phyloP scores from a whole-genome alignment of 2,113 vertebrate species.

The Panthera tigris region DNA sequence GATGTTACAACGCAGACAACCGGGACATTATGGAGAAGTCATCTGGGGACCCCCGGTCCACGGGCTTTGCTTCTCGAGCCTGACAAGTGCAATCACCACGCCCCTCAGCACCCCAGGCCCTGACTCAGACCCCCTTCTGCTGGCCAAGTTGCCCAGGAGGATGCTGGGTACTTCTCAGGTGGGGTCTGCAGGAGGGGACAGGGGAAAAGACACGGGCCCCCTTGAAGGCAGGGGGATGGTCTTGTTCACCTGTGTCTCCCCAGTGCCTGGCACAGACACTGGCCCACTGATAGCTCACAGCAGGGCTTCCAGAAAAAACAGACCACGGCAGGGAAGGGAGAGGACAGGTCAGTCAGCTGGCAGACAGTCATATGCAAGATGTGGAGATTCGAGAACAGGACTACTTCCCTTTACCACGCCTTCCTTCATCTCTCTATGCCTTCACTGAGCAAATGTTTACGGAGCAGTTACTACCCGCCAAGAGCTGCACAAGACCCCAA shows the following conservation, averaged over 20 bases:
- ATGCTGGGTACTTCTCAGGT: background rate
- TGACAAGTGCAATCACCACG: background rate
- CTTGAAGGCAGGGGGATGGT: too few species aligned
- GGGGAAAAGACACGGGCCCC: background rate
- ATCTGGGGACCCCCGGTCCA: background rate
- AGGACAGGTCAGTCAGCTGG: accelerated
- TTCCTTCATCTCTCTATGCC: background rate
- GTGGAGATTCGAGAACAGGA: accelerated
- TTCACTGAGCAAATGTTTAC: background rate
- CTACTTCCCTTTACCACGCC: background rate
- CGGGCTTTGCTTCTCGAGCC: background rate
- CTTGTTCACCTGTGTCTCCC: background rate
- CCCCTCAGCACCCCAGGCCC: background rate
- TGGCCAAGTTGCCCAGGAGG: background rate
- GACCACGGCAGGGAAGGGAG: too few species aligned
- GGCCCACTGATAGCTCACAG: background rate
- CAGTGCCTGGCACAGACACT: background rate
- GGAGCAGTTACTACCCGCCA: background rate
- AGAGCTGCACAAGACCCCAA: background rate
- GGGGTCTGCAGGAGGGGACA: too few species aligned
- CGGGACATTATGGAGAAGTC: accelerated
- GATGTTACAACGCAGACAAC: background rate
- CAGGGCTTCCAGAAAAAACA: accelerated
- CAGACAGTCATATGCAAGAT: background rate
- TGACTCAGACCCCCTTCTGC: background rate